Base-by-base conservation (phyloP, 2,888 invertebrate species). In the Acheta domesticus region DNA sequence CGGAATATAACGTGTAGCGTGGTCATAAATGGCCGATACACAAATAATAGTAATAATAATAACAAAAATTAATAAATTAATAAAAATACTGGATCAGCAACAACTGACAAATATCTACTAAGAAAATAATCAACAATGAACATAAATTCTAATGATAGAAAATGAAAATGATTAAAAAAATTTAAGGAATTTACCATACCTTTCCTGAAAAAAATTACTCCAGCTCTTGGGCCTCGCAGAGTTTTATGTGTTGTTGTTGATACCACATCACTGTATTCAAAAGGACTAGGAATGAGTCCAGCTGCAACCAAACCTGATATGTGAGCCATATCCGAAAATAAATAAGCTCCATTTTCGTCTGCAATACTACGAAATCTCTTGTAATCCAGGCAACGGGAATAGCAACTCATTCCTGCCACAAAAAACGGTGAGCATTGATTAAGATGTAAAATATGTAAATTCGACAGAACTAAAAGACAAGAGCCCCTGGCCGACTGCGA, bases 241-340 rank as follows among this genome's bases (percentile, higher is more conserved):
- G 97, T 97, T 86, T 98, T 98, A 87, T 98, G 98, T 0, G 98
- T 98, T 0, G 98, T 98, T 0, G 97, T 96, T 1, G 94, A 93
- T 4, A 99, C 98, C 82, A 99, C 91, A 87, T 99, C 97, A 84
- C 95, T 93, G 87, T 93, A 92, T 85, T 95, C 93, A 86, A 98
- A 97, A 1, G 98, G 98, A 84, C 93, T 94, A 1, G 97, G 95
- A 82, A 96, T 94, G 14, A 96, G 87, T 88, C 93, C 94, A 83
- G 97, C 94, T 81, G 97, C 94, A 21, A 98, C 95, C 76, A 98
- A 89, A 62, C 98, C 98, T 74, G 97, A 94, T 78, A 98, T 91
- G 86, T 98, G 98, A 1, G 98, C 96, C 97, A 99, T 99, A 86
- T 99, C 98, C 20, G 96, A 93, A 90, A 98, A 91, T 78, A 99